Conservation (phyloP, 2,113 vertebrate genomes). For the Amphiprion ocellaris region DNA sequence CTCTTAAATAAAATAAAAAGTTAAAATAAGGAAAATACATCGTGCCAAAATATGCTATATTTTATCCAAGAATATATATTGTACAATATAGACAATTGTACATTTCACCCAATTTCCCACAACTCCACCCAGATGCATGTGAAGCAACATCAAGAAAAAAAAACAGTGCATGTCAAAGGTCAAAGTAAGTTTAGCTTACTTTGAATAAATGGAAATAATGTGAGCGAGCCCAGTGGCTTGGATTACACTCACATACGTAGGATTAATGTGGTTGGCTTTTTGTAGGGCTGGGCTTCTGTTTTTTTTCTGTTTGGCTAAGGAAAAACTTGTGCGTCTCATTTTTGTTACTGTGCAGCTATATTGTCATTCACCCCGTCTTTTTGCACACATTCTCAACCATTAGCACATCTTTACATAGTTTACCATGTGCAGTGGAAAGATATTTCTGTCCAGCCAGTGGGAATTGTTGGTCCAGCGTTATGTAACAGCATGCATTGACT, state of each 20-base stretch:
- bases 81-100: no score
- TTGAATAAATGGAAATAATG: constrained; percentile 74
- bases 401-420: constrained; percentile 23
- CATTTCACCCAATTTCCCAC: neutral
- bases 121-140: neutral
- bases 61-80: no score
- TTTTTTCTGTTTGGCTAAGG: neutral
- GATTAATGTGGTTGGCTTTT: constrained; percentile 31
- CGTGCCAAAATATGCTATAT: no score
- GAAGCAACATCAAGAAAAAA: neutral
- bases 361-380: neutral
- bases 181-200: constrained; percentile 46
- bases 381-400: neutral
- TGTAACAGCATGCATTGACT: constrained; percentile 73
- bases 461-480: constrained; percentile 63
- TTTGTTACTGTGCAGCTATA: neutral
- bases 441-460: constrained; percentile 46
- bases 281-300: constrained; percentile 7
- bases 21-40: neutral
- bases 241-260: constrained; percentile 28
- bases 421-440: constrained; percentile 58
- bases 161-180: constrained; percentile 39
- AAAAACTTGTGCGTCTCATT: neutral
- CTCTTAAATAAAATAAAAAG: neutral
- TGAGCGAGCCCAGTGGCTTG: constrained; percentile 2